Conservation (phyloP, 2,797 vertebrate genomes). For the Smutsia gigantea region DNA sequence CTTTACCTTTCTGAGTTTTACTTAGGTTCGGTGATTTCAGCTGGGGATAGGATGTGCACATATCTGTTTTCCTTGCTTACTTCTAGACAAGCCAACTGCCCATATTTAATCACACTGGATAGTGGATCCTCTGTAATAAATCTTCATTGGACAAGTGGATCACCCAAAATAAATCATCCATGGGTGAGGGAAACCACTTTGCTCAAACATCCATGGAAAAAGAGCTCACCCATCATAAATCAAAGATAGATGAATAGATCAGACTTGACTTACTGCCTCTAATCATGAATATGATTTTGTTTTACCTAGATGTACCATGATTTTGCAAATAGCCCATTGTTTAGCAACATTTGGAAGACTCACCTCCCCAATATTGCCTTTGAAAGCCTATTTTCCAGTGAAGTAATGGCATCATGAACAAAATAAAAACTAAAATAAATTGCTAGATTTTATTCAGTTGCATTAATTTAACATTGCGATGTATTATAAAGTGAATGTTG, state of each 20-base stretch:
- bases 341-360: background rate
- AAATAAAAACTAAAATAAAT: slow-evolving; percentile 29
- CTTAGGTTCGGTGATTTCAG: background rate
- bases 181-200: slow-evolving; percentile 38
- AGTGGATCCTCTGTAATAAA: slow-evolving; percentile 55
- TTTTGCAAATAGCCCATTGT: background rate
- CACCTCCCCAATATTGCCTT: background rate
- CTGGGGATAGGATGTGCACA: background rate
- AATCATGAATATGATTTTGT: background rate
- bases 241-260: slow-evolving; percentile 1
- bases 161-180: slow-evolving; percentile 59
- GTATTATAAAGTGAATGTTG: background rate
- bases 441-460: background rate
- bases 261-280: slow-evolving; percentile 54
- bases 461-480: background rate
- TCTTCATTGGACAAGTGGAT: slow-evolving; percentile 55
- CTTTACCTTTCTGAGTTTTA: background rate
- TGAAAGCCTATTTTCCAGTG: background rate
- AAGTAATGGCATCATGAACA: background rate
- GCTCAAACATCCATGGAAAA: background rate
- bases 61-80: background rate
- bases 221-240: slow-evolving; percentile 45
- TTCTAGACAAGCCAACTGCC: background rate
- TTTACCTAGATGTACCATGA: background rate
- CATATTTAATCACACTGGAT: slow-evolving; percentile 16